phyloP scores from a whole-genome alignment of 2,113 vertebrate species.

The Stigmatopora argus region DNA sequence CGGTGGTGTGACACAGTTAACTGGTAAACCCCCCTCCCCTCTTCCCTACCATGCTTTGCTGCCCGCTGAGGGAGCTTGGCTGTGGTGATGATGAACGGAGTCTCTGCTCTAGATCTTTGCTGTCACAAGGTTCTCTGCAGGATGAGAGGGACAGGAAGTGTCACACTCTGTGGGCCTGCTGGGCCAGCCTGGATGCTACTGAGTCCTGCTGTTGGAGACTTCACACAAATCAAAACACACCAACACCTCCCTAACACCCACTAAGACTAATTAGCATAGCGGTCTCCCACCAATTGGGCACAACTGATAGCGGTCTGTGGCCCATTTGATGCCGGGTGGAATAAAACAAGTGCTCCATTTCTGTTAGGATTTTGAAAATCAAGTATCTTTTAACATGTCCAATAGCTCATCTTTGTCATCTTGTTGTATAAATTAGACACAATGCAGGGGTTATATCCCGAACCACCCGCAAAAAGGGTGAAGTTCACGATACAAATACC shows the following conservation, averaged over 20 bases:
- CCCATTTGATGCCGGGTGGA: neutral
- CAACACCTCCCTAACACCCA: slow-evolving; percentile 34
- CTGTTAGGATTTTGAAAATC: neutral
- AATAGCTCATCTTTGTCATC: too few species aligned
- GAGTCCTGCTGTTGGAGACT: slow-evolving; percentile 62
- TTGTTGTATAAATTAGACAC: too few species aligned
- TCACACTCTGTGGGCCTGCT: slow-evolving; percentile 68
- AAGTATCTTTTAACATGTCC: neutral
- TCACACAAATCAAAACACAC: slow-evolving; percentile 70
- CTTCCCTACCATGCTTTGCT: neutral
- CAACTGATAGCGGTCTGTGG: neutral
- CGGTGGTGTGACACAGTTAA: slow-evolving; percentile 51
- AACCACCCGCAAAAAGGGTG: too few species aligned
- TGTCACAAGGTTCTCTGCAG: slow-evolving; percentile 54
- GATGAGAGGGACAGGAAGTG: slow-evolving; percentile 70
- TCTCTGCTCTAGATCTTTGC: slow-evolving; percentile 51
- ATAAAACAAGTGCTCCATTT: neutral
- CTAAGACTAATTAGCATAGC: neutral
- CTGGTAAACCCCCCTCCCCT: slow-evolving; percentile 1
- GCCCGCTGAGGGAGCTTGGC: slow-evolving; percentile 51
- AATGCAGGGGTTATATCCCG: too few species aligned
- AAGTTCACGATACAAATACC: too few species aligned
- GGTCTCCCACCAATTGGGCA: neutral
- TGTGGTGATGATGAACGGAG: slow-evolving; percentile 59
- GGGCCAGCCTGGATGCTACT: slow-evolving; percentile 67